phyloP scores from a whole-genome alignment of 2,888 invertebrate genomes.

The Scrobipalpa costella region DNA sequence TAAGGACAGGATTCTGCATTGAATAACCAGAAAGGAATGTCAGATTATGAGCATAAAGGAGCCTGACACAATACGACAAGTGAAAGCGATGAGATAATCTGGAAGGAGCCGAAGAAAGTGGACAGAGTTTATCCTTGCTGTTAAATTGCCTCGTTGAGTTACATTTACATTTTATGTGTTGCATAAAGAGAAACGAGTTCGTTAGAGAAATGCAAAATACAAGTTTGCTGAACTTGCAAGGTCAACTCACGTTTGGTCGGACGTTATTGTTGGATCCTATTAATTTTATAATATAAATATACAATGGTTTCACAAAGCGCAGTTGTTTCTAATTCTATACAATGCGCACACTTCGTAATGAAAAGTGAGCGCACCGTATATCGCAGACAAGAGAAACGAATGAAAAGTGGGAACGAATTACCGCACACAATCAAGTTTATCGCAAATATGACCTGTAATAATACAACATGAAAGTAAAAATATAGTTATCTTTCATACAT shows the following conservation, averaged over 20 bases:
- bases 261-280: background rate
- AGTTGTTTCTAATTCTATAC: background rate
- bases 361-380: background rate
- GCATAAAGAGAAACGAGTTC: constrained; percentile 9
- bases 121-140: constrained; percentile 47
- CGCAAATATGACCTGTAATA: background rate
- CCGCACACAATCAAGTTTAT: background rate
- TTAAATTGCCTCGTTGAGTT: constrained; percentile 5
- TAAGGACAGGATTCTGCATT: constrained; percentile 11
- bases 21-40: constrained; percentile 22
- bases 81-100: constrained; percentile 30
- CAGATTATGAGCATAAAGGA: constrained; percentile 27
- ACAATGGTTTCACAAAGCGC: background rate
- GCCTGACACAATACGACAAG: constrained; percentile 16
- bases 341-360: background rate
- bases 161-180: constrained; percentile 9
- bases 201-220: background rate
- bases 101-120: constrained; percentile 47
- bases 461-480: too few relatives aligned
- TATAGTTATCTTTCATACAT: too few relatives aligned
- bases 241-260: background rate
- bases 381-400: background rate
- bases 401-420: constrained; percentile 5
- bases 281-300: background rate
- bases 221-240: constrained; percentile 1